Evolutionary conservation across 1,140 invertebrate genomes (phyloP).

Genomic region (Drosophila asahinai): DNA sequence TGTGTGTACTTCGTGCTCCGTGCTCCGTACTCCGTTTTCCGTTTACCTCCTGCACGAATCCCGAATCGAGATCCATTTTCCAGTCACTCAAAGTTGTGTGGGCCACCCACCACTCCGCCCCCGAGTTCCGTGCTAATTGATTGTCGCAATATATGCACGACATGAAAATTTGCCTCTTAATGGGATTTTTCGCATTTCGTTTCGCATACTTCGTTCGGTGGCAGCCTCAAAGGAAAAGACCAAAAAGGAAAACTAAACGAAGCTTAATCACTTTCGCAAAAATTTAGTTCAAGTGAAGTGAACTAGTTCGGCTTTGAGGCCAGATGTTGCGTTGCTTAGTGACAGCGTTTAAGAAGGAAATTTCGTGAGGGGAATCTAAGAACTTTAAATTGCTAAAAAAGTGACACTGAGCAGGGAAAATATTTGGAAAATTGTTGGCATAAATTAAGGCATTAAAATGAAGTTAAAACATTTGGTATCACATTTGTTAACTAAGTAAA

Average conservation of each 20-base stretch:
- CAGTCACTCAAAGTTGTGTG: conserved; percentile 30
- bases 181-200: conserved; percentile 48
- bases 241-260: conserved; percentile 34
- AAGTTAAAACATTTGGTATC: neutral
- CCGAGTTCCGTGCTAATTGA: conserved; percentile 46
- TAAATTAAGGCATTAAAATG: neutral
- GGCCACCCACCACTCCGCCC: neutral
- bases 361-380: too few species aligned
- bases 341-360: neutral
- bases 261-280: conserved; percentile 26
- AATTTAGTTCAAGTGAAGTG: conserved; percentile 39
- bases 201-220: conserved; percentile 20
- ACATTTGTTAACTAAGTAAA: neutral
- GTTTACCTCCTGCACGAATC: conserved; percentile 12
- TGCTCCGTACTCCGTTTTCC: neutral
- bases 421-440: neutral
- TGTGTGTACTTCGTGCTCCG: neutral
- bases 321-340: neutral
- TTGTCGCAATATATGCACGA: conserved; percentile 55
- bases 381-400: neutral
- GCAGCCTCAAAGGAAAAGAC: conserved; percentile 31
- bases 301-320: conserved; percentile 26
- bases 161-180: conserved; percentile 48
- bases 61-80: conserved; percentile 37
- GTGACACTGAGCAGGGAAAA: neutral